A percentile compares a stretch with the other conserved stretches of the same genome.
Evolutionary conservation across 2,888 invertebrate species (phyloP).

Genomic region (Adela reaumurella): DNA sequence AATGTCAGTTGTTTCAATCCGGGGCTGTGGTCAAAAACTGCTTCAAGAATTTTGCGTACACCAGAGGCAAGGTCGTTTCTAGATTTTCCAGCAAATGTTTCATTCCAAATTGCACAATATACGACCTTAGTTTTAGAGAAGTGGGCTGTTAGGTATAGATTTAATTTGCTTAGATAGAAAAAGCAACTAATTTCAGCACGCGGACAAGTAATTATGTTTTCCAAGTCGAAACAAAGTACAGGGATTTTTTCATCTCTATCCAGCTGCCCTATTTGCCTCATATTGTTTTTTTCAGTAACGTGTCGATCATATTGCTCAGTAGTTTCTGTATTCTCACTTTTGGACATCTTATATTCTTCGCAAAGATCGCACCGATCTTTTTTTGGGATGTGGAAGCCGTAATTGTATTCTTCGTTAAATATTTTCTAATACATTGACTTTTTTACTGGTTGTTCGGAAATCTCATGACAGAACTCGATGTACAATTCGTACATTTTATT

Average conservation of each 20-base stretch:
- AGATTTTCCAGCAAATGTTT: slow-evolving; percentile 9
- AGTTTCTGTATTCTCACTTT: slow-evolving; percentile 1
- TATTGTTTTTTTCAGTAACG: slow-evolving; percentile 2
- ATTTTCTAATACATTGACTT: slow-evolving; percentile 7
- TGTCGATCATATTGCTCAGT: slow-evolving; percentile 2
- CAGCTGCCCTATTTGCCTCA: slow-evolving; percentile 1
- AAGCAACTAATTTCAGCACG: slow-evolving; percentile 7
- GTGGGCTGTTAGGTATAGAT: slow-evolving; percentile 7
- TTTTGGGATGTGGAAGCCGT: slow-evolving; percentile 7
- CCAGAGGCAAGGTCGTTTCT: slow-evolving; percentile 12
- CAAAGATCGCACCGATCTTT: slow-evolving; percentile 9
- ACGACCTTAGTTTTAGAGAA: slow-evolving; percentile 9
- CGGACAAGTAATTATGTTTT: slow-evolving; percentile 6
- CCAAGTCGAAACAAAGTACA: slow-evolving; percentile 3
- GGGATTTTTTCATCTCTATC: slow-evolving; percentile 3
- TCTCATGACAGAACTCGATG: slow-evolving; percentile 4
- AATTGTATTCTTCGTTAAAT: slow-evolving; percentile 8
- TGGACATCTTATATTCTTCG: slow-evolving; percentile 3
- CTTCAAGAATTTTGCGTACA: slow-evolving; percentile 6
- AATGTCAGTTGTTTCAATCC: slow-evolving; percentile 8
- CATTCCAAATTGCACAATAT: slow-evolving; percentile 11
- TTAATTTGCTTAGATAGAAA: slow-evolving; percentile 6
- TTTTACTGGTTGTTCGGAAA: slow-evolving; percentile 4
- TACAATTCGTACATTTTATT: slow-evolving; percentile 9
- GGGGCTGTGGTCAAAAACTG: slow-evolving; percentile 7